phyloP scores from a whole-genome alignment of 2,888 invertebrate genomes.

The Scaptomyza tumidula region DNA sequence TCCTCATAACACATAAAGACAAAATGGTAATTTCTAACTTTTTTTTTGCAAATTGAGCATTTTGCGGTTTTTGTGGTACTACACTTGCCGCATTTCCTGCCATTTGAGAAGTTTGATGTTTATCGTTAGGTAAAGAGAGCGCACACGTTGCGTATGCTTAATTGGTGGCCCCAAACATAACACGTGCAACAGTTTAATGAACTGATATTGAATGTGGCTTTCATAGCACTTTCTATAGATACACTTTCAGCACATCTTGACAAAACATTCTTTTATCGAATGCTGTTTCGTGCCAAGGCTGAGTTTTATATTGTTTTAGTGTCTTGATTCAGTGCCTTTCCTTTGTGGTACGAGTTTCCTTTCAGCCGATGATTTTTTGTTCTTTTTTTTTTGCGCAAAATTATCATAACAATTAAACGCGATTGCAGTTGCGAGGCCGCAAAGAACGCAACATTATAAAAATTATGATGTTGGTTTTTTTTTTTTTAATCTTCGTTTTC shows the following conservation, averaged over 20 bases:
- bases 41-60: background rate
- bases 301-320: background rate
- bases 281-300: slow-evolving; percentile 44
- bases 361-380: slow-evolving; percentile 30
- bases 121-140: background rate
- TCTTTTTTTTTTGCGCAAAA: slow-evolving; percentile 32
- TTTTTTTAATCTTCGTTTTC: background rate
- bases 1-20: no score
- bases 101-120: background rate
- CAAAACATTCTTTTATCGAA: slow-evolving; percentile 3
- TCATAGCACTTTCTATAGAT: slow-evolving; percentile 48
- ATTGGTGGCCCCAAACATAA: slow-evolving; percentile 8
- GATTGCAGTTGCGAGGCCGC: slow-evolving; percentile 57
- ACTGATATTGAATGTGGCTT: slow-evolving; percentile 35
- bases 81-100: slow-evolving; percentile 27
- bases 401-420: slow-evolving; percentile 75
- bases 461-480: slow-evolving; percentile 49
- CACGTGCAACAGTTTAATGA: slow-evolving; percentile 50
- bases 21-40: no score
- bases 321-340: slow-evolving; percentile 50
- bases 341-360: slow-evolving; percentile 59
- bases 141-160: slow-evolving; percentile 41
- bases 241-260: slow-evolving; percentile 45
- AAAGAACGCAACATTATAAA: slow-evolving; percentile 39
- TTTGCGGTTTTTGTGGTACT: slow-evolving; percentile 45